A percentile compares a stretch with the other conserved stretches of the same genome.
Conservation (phyloP, 2,888 invertebrate species). For the Holacanthella duospinosa region DNA sequence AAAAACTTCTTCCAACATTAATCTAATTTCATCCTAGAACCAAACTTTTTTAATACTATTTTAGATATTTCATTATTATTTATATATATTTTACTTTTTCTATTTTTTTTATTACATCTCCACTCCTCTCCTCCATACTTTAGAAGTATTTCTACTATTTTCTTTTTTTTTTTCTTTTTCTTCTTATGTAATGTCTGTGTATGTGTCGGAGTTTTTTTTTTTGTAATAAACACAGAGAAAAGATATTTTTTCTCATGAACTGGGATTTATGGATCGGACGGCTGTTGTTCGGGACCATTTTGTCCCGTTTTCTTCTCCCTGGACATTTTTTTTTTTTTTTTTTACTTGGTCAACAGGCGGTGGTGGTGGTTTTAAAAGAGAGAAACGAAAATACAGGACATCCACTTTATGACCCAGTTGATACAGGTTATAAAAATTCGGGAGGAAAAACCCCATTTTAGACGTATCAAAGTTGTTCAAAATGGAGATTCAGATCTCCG, state of each 20-base stretch:
- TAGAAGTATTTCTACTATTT: slow-evolving; percentile 8
- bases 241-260: background rate
- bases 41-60: slow-evolving; percentile 23
- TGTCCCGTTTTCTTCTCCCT: no score
- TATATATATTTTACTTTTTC: slow-evolving; percentile 17
- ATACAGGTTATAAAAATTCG: no score
- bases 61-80: slow-evolving; percentile 13
- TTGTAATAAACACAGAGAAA: slow-evolving; percentile 8
- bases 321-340: background rate
- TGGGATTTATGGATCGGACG: slow-evolving; percentile 6
- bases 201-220: no score
- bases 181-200: background rate
- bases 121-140: background rate
- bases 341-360: background rate
- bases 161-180: slow-evolving; percentile 15
- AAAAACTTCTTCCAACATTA: slow-evolving; percentile 7
- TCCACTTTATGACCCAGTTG: no score
- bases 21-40: slow-evolving; percentile 18
- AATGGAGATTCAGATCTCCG: no score
- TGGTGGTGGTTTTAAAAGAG: background rate
- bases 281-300: background rate
- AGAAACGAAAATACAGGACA: background rate
- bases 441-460: no score
- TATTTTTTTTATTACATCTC: slow-evolving; percentile 11
- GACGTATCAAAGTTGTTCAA: no score